These are phyloP conservation scores for Jaculus jaculus DNA, from an alignment of 2,113 vertebrate species.

Conservation along the genomic window DNA sequence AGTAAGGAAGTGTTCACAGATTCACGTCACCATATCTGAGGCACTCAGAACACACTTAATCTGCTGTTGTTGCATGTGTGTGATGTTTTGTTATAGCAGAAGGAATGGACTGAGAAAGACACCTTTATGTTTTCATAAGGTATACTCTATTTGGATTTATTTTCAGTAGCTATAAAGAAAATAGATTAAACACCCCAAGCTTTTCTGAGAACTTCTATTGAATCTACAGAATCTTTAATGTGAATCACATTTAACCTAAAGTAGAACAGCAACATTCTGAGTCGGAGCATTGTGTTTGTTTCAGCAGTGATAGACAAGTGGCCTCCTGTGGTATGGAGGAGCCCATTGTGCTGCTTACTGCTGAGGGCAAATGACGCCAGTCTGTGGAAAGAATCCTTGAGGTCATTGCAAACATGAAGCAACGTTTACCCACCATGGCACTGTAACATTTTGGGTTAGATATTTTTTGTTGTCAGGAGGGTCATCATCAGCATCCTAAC, in stretches of 20 bases:
- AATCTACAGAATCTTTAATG: neutral
- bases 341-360: neutral
- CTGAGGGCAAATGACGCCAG: neutral
- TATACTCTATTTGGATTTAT: neutral
- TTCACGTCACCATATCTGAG: neutral
- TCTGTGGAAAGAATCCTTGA: neutral
- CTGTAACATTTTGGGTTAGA: neutral
- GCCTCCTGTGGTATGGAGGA: neutral
- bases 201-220: neutral
- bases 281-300: neutral
- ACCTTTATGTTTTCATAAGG: neutral
- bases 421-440: neutral
- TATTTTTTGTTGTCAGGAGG: neutral
- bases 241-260: neutral
- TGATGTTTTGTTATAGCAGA: neutral
- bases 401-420: neutral
- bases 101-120: neutral
- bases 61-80: neutral
- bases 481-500: neutral
- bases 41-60: rapidly evolving
- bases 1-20: neutral
- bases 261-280: neutral
- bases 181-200: constrained; percentile 7
- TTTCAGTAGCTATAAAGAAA: neutral
- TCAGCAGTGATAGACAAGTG: neutral